A percentile compares a stretch with the other conserved stretches of the same genome.
phyloP scores from a whole-genome alignment of 2,888 invertebrate genomes.

The Luperina nickerlii region DNA sequence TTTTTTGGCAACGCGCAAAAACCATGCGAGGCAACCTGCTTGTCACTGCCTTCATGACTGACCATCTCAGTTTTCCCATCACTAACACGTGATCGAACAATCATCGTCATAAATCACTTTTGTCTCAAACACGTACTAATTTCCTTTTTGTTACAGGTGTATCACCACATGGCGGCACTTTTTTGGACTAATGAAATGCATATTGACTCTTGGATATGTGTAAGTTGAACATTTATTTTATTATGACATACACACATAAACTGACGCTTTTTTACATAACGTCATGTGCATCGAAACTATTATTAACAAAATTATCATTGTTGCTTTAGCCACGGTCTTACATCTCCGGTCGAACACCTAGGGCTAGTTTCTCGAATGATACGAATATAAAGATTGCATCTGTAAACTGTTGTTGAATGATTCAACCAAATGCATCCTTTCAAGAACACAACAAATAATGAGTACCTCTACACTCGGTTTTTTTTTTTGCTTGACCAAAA shows the following conservation, averaged over 20 bases:
- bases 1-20: background rate
- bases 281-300: background rate
- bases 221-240: background rate
- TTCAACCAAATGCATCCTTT: background rate
- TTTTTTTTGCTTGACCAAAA: background rate
- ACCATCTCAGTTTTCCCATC: constrained; percentile 16
- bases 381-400: background rate
- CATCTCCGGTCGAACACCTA: background rate
- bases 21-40: constrained; percentile 2
- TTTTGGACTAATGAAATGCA: accelerated
- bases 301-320: background rate
- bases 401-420: background rate
- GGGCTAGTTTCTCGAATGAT: background rate
- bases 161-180: accelerated
- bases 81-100: constrained; percentile 28
- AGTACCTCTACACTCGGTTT: background rate
- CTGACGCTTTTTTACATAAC: background rate
- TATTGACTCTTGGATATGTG: background rate
- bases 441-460: background rate
- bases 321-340: background rate
- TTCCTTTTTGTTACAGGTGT: constrained; percentile 35
- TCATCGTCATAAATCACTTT: constrained; percentile 11
- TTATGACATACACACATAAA: background rate
- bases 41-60: constrained; percentile 14
- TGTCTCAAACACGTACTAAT: constrained; percentile 11